phyloP scores from a whole-genome alignment of 2,113 vertebrate genomes.

The Peromyscus polionotus region DNA sequence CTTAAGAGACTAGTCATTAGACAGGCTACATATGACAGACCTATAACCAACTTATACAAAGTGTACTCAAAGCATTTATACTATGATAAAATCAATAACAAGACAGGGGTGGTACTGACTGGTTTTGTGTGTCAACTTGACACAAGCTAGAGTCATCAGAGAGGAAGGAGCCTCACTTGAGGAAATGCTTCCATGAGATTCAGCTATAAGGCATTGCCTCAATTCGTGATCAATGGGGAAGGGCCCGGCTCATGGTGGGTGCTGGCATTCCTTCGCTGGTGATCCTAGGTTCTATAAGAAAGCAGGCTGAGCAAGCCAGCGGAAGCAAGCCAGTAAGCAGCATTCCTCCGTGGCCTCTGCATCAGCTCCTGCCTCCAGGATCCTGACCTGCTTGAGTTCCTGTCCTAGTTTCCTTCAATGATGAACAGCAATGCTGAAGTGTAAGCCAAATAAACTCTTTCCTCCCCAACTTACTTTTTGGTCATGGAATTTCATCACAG shows the following conservation, averaged over 20 bases:
- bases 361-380: background rate
- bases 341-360: background rate
- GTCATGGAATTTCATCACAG: background rate
- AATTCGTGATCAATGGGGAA: background rate
- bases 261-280: background rate
- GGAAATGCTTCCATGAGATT: background rate
- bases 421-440: background rate
- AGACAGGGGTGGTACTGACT: background rate
- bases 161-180: background rate
- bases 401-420: background rate
- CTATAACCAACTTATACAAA: background rate
- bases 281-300: background rate
- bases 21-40: background rate
- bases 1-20: background rate
- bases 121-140: background rate
- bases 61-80: background rate
- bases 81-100: background rate
- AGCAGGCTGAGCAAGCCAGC: background rate
- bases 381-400: background rate
- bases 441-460: background rate
- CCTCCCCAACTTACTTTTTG: background rate
- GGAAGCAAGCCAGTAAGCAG: background rate
- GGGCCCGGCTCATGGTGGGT: background rate
- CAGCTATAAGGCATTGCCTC: background rate
- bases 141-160: background rate